Conservation (phyloP, 2,888 invertebrate genomes). For the Orthosia cruda region DNA sequence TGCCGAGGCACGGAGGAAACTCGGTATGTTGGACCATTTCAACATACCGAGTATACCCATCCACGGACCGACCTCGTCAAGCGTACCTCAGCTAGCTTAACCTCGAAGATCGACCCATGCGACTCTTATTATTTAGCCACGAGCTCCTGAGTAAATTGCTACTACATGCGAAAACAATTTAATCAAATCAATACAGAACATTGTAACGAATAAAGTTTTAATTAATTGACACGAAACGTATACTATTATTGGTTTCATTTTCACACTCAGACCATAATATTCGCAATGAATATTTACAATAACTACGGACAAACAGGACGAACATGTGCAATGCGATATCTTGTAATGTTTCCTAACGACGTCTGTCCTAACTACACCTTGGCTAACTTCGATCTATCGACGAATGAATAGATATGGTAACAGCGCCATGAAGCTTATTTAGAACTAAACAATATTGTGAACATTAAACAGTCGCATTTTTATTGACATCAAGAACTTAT, state of each 20-base stretch:
- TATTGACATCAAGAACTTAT: too few relatives aligned
- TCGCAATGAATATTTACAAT: constrained; percentile 2
- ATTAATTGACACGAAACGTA: constrained; percentile 12
- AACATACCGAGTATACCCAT: too few relatives aligned
- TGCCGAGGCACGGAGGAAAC: too few relatives aligned
- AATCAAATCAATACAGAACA: background rate
- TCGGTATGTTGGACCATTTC: too few relatives aligned
- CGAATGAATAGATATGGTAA: background rate
- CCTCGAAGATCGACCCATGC: too few relatives aligned
- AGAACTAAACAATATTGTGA: background rate
- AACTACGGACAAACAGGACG: background rate
- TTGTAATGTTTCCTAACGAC: background rate
- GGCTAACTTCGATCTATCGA: constrained; percentile 10
- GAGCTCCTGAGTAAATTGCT: background rate
- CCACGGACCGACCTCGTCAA: too few relatives aligned
- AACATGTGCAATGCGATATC: background rate
- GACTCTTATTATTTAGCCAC: too few relatives aligned
- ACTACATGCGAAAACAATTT: background rate
- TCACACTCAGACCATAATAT: background rate
- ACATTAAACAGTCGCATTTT: too few relatives aligned
- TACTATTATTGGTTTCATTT: constrained; percentile 13
- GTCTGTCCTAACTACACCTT: background rate
- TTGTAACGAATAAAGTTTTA: constrained; percentile 10
- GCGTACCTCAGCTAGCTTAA: too few relatives aligned
- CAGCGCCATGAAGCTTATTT: background rate